Evolutionary conservation across 2,888 invertebrate species (phyloP).

Genomic region (Pediacus dermestoides): DNA sequence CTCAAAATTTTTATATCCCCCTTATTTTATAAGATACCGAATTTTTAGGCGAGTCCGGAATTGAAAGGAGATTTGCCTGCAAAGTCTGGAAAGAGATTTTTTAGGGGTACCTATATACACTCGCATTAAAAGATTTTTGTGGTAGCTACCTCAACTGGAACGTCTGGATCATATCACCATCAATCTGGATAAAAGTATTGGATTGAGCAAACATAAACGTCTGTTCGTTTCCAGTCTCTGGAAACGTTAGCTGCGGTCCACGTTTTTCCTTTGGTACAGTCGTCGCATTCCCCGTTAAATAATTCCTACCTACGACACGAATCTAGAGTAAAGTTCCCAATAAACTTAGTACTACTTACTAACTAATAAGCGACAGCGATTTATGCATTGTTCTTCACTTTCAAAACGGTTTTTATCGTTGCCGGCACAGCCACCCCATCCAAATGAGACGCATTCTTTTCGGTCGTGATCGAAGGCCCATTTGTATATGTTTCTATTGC

Average conservation of each 20-base stretch:
- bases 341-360: conserved; percentile 46
- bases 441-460: conserved; percentile 59
- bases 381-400: conserved; percentile 63
- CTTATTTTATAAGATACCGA: no score
- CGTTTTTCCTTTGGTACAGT: conserved; percentile 69
- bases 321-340: conserved; percentile 8
- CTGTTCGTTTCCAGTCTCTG: conserved; percentile 77
- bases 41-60: conserved; percentile 87
- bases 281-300: conserved; percentile 17
- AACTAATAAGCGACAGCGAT: conserved; percentile 60
- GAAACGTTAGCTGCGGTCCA: conserved; percentile 77
- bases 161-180: conserved; percentile 84
- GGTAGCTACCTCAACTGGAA: conserved; percentile 81
- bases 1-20: no score
- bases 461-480: conserved; percentile 62
- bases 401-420: conserved; percentile 66
- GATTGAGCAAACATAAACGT: conserved; percentile 92
- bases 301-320: conserved; percentile 17
- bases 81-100: conserved; percentile 60
- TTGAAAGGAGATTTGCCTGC: conserved; percentile 84
- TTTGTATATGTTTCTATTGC: conserved; percentile 63
- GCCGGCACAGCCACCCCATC: conserved; percentile 68
- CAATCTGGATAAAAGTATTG: conserved; percentile 85
- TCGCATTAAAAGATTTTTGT: no score
- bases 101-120: no score